phyloP scores from a whole-genome alignment of 2,113 vertebrate genomes.

The Pelodiscus sinensis region DNA sequence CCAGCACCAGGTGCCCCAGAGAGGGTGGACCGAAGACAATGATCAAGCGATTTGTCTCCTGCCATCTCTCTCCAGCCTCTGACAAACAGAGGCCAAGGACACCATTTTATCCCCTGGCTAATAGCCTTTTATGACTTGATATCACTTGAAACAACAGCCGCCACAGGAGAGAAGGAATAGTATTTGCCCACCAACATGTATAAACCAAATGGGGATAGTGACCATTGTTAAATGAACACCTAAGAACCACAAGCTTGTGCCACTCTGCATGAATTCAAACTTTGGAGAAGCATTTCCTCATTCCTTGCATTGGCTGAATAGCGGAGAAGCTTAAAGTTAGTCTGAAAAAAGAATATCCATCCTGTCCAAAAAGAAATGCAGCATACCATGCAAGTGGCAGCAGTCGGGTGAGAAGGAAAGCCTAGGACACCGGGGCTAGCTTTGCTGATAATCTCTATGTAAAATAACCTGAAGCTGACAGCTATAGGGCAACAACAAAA shows the following conservation, averaged over 20 bases:
- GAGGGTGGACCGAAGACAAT: too few relatives aligned
- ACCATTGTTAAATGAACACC: neutral
- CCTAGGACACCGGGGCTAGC: neutral
- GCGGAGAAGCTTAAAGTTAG: neutral
- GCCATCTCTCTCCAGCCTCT: too few relatives aligned
- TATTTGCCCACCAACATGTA: neutral
- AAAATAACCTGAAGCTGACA: neutral
- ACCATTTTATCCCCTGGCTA: too few relatives aligned
- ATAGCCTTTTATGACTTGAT: too few relatives aligned
- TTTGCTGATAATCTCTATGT: neutral
- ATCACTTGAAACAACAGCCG: neutral
- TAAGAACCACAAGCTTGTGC: neutral
- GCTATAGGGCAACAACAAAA: neutral
- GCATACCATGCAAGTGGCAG: neutral
- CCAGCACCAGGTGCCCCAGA: too few relatives aligned
- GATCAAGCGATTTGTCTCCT: too few relatives aligned
- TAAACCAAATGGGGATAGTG: neutral
- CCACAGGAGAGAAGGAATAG: neutral
- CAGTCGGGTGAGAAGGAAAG: neutral
- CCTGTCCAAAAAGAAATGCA: neutral
- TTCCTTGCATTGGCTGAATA: neutral
- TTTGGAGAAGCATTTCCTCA: neutral
- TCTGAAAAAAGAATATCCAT: neutral
- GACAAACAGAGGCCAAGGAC: too few relatives aligned
- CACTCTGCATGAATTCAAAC: neutral